Base-by-base conservation (phyloP, 1,140 invertebrate species). In the Sycobia sp. region DNA sequence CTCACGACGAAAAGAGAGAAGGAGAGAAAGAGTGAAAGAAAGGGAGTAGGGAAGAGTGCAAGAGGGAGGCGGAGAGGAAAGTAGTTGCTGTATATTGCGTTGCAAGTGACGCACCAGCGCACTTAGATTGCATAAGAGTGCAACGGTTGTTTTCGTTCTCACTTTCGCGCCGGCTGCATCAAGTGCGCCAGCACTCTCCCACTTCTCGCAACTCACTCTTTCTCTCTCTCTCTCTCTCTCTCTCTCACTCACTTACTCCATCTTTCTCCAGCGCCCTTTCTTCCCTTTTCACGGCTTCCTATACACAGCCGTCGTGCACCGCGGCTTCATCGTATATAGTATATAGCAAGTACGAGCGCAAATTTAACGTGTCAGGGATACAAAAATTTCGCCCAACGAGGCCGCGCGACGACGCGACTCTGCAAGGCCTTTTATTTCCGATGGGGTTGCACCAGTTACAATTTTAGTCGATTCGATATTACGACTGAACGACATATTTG, bases 141-240 rank as follows among this genome's bases (percentile, higher is more conserved):
- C 55, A 64, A 64, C 62, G 62, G 55, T 64, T 64, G 55, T 64
- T 64, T 57, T 51, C 55, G 54, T 44, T 55, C 44, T 56, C 38
- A 51, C 58, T 60, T 60, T 60, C 38, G 34, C 20, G 38, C 32
- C 29, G 23, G 34, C n/a, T n/a, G 56, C 32, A 58, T 18, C 29
- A 39, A 44, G 44, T 18, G 14, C 39, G 3, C 14, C 1, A 4
- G 2, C 16, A 10, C 22, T 53, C 16, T 61, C 36, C 22, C 23
- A 20, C 32, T 14, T 34, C 4, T 22, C 39, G 16, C n/a, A n/a
- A n/a, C 16, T 34, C 29, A 34, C 32, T 51, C 3, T 47, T n/a
- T 10, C 20, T 16, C 8, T 23, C 36, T 16, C 32, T 55, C 3
- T 27, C 20, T 18, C 18, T n/a, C n/a, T n/a, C n/a, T 41, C 39